These are phyloP conservation scores for Callospermophilus lateralis DNA, from an alignment of 2,113 vertebrate genomes.

Conservation along the genomic window DNA sequence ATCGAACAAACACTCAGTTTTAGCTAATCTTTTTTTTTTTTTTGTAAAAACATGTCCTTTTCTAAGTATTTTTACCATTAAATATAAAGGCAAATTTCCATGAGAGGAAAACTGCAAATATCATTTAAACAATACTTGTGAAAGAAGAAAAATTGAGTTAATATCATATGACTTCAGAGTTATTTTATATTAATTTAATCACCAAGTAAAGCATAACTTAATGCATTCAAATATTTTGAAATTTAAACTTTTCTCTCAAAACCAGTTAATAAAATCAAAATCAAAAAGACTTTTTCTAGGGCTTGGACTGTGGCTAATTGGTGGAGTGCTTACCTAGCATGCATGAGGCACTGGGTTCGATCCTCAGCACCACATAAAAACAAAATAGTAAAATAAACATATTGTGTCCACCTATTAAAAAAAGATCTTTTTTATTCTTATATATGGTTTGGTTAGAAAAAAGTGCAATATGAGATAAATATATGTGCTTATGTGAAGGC, in stretches of 20 bases:
- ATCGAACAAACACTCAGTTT: neutral
- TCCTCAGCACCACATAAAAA: too few species aligned
- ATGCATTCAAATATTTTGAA: neutral
- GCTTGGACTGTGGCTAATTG: too few species aligned
- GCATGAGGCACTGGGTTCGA: too few species aligned
- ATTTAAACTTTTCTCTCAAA: neutral
- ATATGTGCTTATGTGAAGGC: accelerated
- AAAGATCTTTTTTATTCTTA: neutral
- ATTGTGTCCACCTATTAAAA: too few species aligned
- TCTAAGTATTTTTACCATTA: neutral
- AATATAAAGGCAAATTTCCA: neutral
- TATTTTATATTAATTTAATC: slow-evolving; percentile 16
- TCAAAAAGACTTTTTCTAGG: neutral
- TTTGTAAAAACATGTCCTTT: neutral
- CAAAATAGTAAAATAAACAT: too few species aligned
- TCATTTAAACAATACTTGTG: slow-evolving; percentile 30
- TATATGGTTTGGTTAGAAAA: neutral
- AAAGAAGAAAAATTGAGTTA: neutral
- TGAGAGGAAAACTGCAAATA: neutral
- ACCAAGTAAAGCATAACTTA: neutral
- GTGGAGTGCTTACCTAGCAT: too few species aligned
- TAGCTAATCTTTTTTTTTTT: neutral
- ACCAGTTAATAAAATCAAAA: neutral
- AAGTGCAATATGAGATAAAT: neutral
- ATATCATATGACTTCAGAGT: neutral